Percentiles rank a stretch among this genome's conserved stretches.
phyloP scores from a whole-genome alignment of 1,140 invertebrate species.

The Ruditapes philippinarum region DNA sequence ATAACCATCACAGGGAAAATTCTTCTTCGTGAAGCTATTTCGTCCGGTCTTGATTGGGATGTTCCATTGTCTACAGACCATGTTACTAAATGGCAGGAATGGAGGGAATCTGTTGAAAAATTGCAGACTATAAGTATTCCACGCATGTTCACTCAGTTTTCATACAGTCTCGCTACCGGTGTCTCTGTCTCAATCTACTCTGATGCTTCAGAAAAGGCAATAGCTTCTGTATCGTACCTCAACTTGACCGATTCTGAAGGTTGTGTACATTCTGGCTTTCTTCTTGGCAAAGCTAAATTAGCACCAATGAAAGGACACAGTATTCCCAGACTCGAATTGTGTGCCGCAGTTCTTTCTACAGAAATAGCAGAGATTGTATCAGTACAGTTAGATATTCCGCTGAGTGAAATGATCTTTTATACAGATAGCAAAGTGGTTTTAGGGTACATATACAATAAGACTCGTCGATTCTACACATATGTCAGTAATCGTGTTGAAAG shows the following conservation, averaged over 20 bases:
- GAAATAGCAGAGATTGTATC: not conserved
- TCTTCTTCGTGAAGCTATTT: not conserved
- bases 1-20: not conserved
- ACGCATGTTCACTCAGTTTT: not conserved
- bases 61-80: not conserved
- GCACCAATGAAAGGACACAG: not conserved
- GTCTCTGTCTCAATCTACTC: not conserved
- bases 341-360: not conserved
- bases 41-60: not conserved
- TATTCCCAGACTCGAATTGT: not conserved
- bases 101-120: not conserved
- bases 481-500: not conserved
- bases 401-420: not conserved
- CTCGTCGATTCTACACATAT: not conserved
- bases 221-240: not conserved
- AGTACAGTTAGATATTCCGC: not conserved
- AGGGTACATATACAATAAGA: not conserved
- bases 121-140: not conserved
- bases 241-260: not conserved
- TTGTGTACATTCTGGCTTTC: not conserved
- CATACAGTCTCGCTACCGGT: not conserved
- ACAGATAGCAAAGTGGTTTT: not conserved
- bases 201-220: constrained; percentile 1
- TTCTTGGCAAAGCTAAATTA: not conserved
- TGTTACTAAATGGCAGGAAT: not conserved